Evolutionary conservation across 2,888 invertebrate genomes (phyloP).

Genomic region (Sesamia inferens): DNA sequence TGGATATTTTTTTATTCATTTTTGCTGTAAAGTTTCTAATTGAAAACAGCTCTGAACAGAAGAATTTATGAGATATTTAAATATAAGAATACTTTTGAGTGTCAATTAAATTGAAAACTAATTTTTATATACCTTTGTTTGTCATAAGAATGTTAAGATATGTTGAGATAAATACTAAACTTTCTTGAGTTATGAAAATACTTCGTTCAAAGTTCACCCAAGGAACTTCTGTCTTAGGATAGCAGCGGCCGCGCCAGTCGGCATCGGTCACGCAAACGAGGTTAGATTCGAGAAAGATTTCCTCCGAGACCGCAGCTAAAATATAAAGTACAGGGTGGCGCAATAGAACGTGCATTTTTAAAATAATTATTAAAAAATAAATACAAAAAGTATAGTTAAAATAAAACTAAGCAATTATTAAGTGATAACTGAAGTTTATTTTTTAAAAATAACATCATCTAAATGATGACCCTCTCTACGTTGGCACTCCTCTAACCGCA

Average conservation of each 20-base stretch:
- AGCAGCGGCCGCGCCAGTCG: conserved; percentile 14
- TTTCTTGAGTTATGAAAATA: conserved; percentile 15
- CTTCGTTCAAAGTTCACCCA: conserved; percentile 26
- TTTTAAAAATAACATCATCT: no score
- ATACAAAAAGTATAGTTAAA: no score
- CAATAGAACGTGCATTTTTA: no score
- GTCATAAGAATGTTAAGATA: no score
- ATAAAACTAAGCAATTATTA: no score
- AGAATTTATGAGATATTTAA: not conserved
- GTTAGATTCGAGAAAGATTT: conserved; percentile 64
- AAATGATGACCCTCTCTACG: no score
- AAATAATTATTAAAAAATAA: no score
- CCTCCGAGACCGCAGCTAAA: conserved; percentile 62
- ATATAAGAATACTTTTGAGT: not conserved
- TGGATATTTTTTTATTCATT: not conserved
- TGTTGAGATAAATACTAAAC: not conserved
- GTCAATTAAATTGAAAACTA: not conserved
- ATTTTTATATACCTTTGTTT: not conserved
- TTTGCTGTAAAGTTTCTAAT: not conserved
- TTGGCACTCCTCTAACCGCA: no score
- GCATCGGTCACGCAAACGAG: conserved; percentile 61
- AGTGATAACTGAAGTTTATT: no score
- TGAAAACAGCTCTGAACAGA: not conserved
- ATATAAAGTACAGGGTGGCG: conserved; percentile 50
- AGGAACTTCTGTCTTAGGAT: conserved; percentile 35